Base-by-base conservation (phyloP, 1,140 invertebrate species). In the Amyelois transitella region DNA sequence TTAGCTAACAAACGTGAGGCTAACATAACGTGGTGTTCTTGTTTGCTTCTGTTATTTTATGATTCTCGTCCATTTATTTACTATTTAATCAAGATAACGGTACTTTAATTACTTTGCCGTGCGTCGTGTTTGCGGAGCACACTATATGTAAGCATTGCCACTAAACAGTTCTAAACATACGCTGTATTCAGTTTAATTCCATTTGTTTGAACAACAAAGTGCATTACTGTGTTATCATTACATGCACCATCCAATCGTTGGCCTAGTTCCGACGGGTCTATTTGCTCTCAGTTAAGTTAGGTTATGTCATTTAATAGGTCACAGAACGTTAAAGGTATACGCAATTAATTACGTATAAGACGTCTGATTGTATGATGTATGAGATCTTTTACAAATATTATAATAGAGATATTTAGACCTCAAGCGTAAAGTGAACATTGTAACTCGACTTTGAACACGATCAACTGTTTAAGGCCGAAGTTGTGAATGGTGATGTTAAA, bases 1-100 rank as follows among this genome's bases (percentile, higher is more conserved):
- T 12, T 19, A 21, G 5, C 19, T n/a, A 48, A 21, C 20, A 3
- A 12, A 45, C 19, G 44, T 17, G 18, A 21, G 45, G 19, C 19
- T 19, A 21, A n/a, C 45, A n/a, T n/a, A n/a, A n/a, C n/a, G n/a
- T n/a, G n/a, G n/a, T n/a, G n/a, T 48, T 12, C 18, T n/a, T 74
- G 57, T 66, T 72, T 64, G 63, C 64, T 60, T 58, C 58, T 74
- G 67, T 76, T 77, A 64, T 69, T 77, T 71, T 72, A 72, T 65
- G 66, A 75, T 68, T 64, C 71, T 66, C 62, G 64, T 58, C 51
- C 58, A 81, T 75, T 75, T 82, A 79, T 81, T 82, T 77, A 80
- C 76, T 70, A 67, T 64, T 38, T 68, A 67, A 43, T 55, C 28
- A 55, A 68, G 66, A 78, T 80, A 81, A 71, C 76, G 72, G 75